Evolutionary conservation across 2,113 vertebrate genomes (phyloP).

Genomic region (Ophiodon elongatus): DNA sequence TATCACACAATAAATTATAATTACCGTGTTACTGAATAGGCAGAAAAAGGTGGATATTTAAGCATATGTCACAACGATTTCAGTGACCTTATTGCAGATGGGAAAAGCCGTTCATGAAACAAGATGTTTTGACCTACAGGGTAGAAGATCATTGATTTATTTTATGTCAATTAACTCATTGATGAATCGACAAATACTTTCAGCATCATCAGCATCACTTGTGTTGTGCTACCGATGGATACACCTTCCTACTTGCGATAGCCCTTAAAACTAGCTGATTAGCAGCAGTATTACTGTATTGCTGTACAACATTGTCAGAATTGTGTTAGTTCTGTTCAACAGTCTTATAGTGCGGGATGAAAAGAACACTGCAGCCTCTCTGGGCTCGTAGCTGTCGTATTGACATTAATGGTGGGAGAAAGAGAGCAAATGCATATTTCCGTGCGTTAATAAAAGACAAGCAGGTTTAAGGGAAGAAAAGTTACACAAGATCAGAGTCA

Average conservation of each 20-base stretch:
- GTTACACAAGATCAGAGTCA: slow-evolving; percentile 40
- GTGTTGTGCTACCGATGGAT: background rate
- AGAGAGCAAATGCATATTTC: slow-evolving; percentile 35
- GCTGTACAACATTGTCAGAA: background rate
- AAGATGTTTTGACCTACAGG: background rate
- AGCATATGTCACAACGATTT: background rate
- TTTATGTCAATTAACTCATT: background rate
- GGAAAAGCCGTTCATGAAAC: background rate
- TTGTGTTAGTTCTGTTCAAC: background rate
- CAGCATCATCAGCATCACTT: background rate
- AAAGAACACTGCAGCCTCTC: background rate
- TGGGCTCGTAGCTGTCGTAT: background rate
- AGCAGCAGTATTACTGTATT: background rate
- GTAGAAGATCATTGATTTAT: background rate
- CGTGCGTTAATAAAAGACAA: slow-evolving; percentile 39
- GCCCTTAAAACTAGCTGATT: background rate
- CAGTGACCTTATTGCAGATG: background rate
- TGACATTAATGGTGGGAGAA: slow-evolving; percentile 9
- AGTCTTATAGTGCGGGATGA: background rate
- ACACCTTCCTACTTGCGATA: background rate
- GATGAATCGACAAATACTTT: background rate
- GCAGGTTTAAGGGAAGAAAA: slow-evolving; percentile 35
- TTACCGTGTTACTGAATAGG: background rate
- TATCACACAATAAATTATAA: background rate
- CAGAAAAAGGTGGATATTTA: background rate